These are phyloP conservation scores for Habroteleia sp. DNA, from an alignment of 2,888 invertebrate genomes.

Conservation along the genomic window DNA sequence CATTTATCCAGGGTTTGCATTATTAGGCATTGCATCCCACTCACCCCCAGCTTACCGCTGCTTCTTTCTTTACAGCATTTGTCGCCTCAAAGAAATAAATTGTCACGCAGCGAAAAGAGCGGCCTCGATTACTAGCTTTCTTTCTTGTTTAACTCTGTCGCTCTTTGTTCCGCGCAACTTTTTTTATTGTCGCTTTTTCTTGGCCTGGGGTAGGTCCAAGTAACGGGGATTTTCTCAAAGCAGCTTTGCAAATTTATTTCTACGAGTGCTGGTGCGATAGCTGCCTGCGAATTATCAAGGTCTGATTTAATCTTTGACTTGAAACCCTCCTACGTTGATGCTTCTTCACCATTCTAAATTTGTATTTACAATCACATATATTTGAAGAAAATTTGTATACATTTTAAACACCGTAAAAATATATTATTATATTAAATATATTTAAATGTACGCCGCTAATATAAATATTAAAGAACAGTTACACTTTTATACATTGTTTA, in stretches of 20 bases:
- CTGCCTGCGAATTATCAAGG: slow-evolving; percentile 65
- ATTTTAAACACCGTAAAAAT: too few relatives aligned
- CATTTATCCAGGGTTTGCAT: slow-evolving; percentile 74
- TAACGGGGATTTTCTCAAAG: slow-evolving; percentile 59
- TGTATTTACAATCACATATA: too few relatives aligned
- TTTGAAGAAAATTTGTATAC: too few relatives aligned
- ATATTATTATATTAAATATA: too few relatives aligned
- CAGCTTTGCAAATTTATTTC: slow-evolving; percentile 66
- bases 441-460: too few relatives aligned
- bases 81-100: slow-evolving; percentile 72
- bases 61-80: slow-evolving; percentile 70
- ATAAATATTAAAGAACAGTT: too few relatives aligned
- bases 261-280: slow-evolving; percentile 63
- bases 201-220: slow-evolving; percentile 48
- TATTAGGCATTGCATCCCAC: slow-evolving; percentile 72
- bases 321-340: slow-evolving; percentile 23
- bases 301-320: slow-evolving; percentile 68
- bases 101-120: slow-evolving; percentile 63
- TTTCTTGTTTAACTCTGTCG: slow-evolving; percentile 57
- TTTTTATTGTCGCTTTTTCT: slow-evolving; percentile 55
- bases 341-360: slow-evolving; percentile 9
- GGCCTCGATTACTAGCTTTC: slow-evolving; percentile 58
- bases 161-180: slow-evolving; percentile 52
- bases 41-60: slow-evolving; percentile 13
- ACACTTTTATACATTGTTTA: too few relatives aligned